Evolutionary conservation across 2,797 vertebrate species (phyloP).

Genomic region (Anniella stebbinsi): DNA sequence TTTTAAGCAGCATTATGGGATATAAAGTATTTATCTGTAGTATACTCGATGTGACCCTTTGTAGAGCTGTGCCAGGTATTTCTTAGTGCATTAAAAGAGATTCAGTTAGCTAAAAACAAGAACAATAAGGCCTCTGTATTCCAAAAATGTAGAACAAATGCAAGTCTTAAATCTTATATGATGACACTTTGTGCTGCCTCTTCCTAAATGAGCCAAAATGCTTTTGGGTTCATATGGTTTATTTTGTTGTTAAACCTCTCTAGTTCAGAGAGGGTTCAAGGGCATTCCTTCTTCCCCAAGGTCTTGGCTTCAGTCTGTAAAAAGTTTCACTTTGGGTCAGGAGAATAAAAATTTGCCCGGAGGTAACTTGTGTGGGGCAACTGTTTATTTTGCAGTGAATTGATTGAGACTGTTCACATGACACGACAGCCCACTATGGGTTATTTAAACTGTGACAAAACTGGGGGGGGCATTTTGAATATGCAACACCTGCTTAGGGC

Average conservation of each 20-base stretch:
- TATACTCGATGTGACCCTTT: constrained; percentile 32
- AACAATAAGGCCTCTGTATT: constrained; percentile 52
- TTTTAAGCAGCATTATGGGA: constrained; percentile 25
- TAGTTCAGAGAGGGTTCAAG: not conserved
- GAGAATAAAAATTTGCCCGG: not conserved
- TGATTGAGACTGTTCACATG: not conserved
- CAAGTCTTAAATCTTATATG: constrained; percentile 35
- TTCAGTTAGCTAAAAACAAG: constrained; percentile 50
- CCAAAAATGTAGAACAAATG: constrained; percentile 32
- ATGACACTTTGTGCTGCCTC: constrained; percentile 32
- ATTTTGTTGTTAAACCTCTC: not conserved
- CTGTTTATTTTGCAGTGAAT: not conserved
- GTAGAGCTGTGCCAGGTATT: constrained; percentile 50
- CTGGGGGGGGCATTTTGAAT: no score
- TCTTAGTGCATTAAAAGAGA: constrained; percentile 52
- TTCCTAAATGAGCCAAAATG: constrained; percentile 26
- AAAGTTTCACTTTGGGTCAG: not conserved
- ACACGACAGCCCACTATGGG: no score
- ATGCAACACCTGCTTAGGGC: no score
- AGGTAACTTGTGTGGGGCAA: not conserved
- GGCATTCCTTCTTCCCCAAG: not conserved
- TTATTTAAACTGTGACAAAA: no score
- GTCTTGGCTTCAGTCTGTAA: not conserved
- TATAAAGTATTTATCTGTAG: constrained; percentile 32
- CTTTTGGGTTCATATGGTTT: not conserved